A percentile compares a stretch with the other conserved stretches of the same genome.
phyloP scores from a whole-genome alignment of 1,140 invertebrate species.

The Hyposmocoma kahamanoa region DNA sequence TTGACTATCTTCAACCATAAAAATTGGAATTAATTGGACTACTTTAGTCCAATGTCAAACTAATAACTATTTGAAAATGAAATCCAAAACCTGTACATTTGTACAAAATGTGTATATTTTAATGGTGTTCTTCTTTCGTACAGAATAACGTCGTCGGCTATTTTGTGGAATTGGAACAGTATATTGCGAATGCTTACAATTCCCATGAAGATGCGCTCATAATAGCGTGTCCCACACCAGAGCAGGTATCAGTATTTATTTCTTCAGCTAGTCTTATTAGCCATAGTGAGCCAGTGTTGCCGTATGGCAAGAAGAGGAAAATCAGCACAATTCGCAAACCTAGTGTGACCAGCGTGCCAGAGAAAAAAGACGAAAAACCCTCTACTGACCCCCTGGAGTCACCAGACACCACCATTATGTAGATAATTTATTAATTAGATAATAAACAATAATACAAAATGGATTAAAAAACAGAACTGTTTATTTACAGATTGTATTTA shows the following conservation, averaged over 20 bases:
- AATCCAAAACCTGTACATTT: too few species aligned
- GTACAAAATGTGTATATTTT: too few species aligned
- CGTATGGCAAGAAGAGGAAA: conserved; percentile 58
- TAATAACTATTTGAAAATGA: too few species aligned
- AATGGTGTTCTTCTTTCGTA: conserved; percentile 52
- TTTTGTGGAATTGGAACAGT: conserved; percentile 88
- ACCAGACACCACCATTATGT: background rate
- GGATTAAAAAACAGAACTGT: conserved; percentile 23
- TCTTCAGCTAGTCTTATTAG: conserved; percentile 82
- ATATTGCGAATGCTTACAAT: conserved; percentile 82
- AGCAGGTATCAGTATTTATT: conserved; percentile 92
- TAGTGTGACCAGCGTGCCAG: conserved; percentile 44
- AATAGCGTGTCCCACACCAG: conserved; percentile 90
- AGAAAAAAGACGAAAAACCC: conserved; percentile 9
- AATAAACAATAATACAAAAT: conserved; percentile 18
- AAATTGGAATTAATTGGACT: too few species aligned
- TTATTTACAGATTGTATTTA: conserved; percentile 53
- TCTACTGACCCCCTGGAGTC: background rate
- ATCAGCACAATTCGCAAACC: conserved; percentile 46
- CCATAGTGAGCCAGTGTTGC: conserved; percentile 55
- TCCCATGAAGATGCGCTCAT: conserved; percentile 86
- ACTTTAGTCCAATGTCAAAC: too few species aligned
- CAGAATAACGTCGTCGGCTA: conserved; percentile 91
- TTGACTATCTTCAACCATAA: too few species aligned
- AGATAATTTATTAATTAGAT: background rate